Evolutionary conservation across 2,797 vertebrate species (phyloP).

Genomic region (Presbytis comata): DNA sequence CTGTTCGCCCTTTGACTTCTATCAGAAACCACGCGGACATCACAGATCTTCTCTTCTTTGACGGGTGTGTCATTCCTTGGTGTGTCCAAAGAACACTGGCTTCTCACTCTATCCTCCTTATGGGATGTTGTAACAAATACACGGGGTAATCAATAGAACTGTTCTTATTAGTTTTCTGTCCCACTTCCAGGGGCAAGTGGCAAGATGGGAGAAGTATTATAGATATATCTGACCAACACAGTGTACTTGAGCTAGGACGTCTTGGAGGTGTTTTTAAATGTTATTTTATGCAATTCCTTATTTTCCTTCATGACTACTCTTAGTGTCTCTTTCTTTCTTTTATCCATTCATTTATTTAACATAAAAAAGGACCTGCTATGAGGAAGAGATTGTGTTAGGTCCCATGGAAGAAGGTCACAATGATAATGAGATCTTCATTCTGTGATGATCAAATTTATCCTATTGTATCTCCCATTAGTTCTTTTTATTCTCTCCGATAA

Average conservation of each 20-base stretch:
- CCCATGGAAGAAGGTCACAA: not conserved
- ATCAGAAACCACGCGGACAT: not conserved
- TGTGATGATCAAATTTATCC: not conserved
- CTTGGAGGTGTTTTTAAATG: not conserved
- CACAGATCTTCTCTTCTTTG: not conserved
- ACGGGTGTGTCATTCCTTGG: not conserved
- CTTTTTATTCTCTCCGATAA: not conserved
- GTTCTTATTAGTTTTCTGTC: not conserved
- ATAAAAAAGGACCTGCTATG: not conserved
- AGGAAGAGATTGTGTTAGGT: not conserved
- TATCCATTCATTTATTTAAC: not conserved
- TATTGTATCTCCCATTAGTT: not conserved
- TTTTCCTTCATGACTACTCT: not conserved
- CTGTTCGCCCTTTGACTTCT: not conserved
- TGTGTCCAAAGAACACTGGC: not conserved
- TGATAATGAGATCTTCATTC: not conserved
- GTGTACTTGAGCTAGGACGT: not conserved
- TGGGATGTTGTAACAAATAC: not conserved
- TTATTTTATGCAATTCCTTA: not conserved
- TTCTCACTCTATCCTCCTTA: not conserved
- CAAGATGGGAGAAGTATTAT: not conserved
- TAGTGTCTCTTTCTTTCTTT: not conserved
- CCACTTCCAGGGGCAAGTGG: not conserved
- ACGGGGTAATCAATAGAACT: not conserved
- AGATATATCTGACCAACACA: not conserved